A percentile compares a stretch with the other conserved stretches of the same genome.
Conservation (phyloP, 2,113 vertebrate genomes). For the Mola mola region DNA sequence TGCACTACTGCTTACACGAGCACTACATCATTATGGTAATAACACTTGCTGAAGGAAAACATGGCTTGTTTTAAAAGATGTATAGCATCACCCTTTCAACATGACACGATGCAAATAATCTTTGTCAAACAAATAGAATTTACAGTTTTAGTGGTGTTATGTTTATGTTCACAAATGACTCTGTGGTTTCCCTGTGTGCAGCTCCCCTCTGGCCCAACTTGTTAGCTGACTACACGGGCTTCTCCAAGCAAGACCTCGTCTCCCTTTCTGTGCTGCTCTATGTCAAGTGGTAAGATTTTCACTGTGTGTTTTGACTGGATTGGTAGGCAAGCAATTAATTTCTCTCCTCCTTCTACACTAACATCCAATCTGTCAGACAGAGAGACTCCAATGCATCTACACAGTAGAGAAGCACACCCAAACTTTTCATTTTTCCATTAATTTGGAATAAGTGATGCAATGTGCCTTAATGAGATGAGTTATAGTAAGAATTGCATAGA, state of each 20-base stretch:
- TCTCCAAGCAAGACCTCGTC: slow-evolving; percentile 87
- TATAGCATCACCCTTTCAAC: not conserved
- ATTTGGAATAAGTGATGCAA: not conserved
- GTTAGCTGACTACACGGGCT: slow-evolving; percentile 88
- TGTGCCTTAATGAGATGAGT: not conserved
- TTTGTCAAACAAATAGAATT: slow-evolving; percentile 30
- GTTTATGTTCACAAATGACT: slow-evolving; percentile 24
- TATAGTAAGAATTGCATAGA: not conserved
- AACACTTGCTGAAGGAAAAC: not conserved
- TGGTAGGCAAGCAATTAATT: slow-evolving; percentile 9
- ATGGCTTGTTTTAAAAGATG: not conserved
- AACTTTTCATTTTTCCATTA: not conserved
- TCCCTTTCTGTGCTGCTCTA: slow-evolving; percentile 81
- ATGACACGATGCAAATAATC: not conserved
- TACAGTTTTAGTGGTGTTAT: slow-evolving; percentile 3
- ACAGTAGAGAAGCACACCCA: not conserved
- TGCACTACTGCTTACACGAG: slow-evolving; percentile 86
- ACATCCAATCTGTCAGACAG: not conserved
- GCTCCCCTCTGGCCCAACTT: slow-evolving; percentile 89
- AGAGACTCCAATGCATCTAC: not conserved
- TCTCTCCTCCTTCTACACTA: not conserved
- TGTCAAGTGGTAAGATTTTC: slow-evolving; percentile 77
- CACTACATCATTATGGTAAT: slow-evolving; percentile 90
- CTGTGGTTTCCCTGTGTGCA: slow-evolving; percentile 61
- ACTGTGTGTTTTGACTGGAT: not conserved